These are phyloP conservation scores for Melopsittacus undulatus DNA, from an alignment of 2,797 vertebrate species.

Conservation along the genomic window DNA sequence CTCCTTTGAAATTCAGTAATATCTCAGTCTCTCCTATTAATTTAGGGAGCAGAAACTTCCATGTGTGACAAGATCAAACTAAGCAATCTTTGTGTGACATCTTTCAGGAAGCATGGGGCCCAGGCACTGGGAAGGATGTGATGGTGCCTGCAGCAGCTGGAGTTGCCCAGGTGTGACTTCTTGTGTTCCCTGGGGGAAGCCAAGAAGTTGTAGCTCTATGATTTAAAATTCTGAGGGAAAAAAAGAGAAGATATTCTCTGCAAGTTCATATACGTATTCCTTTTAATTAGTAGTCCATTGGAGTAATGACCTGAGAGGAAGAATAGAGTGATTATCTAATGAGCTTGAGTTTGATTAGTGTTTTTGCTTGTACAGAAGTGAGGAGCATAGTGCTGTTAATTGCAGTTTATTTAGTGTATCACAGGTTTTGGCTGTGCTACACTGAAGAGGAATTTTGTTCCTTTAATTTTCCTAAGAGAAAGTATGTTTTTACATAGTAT, in stretches of 20 bases:
- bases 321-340: background rate
- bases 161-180: background rate
- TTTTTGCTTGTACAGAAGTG: background rate
- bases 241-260: background rate
- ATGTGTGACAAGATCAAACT: background rate
- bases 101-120: background rate
- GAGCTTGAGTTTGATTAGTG: background rate
- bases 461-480: background rate
- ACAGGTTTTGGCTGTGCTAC: background rate
- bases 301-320: background rate
- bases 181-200: background rate
- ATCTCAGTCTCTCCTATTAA: background rate
- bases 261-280: background rate
- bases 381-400: background rate
- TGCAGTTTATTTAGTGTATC: background rate
- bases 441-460: background rate
- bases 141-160: background rate
- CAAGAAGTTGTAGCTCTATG: background rate
- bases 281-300: background rate
- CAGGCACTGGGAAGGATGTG: background rate
- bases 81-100: too few species aligned
- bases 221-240: background rate
- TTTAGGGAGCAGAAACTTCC: background rate
- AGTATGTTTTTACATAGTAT: background rate
- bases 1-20: background rate